Base-by-base conservation (phyloP, 2,797 vertebrate genomes). In the Muraenolepis orangiensis region DNA sequence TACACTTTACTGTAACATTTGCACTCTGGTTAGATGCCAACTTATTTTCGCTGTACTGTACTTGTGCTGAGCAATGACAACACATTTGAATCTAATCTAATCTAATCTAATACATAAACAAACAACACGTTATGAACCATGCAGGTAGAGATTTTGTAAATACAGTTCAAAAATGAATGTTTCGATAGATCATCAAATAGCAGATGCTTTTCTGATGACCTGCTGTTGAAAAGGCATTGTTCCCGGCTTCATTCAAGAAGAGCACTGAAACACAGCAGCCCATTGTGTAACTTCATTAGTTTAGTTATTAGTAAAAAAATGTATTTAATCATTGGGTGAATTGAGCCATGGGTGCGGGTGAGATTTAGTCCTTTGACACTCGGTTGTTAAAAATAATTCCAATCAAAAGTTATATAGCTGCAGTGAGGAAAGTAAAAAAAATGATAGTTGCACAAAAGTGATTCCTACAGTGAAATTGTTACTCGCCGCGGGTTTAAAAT, bases 71-170 rank as follows among this genome's bases (percentile, higher is more conserved):
- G n/a, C n/a, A n/a, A n/a, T n/a, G n/a, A n/a, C n/a, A n/a, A n/a
- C n/a, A n/a, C n/a, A n/a, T n/a, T n/a, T n/a, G n/a, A n/a, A n/a
- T n/a, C n/a, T n/a, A n/a, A n/a, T n/a, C n/a, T n/a, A n/a, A n/a
- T n/a, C n/a, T n/a, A n/a, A n/a, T n/a, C n/a, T n/a, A n/a, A n/a
- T n/a, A n/a, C n/a, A n/a, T n/a, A 1, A 51, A 74, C 4, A 80
- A 7, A 76, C 69, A 78, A 76, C 66, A 70, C 34, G 74, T 20
- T 66, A 28, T 3, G 1, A n/a, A 5, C 42, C 34, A 34, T 20
- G 29, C 36, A 12, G 8, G 28, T 42, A n/a, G n/a, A 64, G 36
- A 20, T 2, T 30, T 28, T 34, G 14, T 28, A 76, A 10, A 40
- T 46, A 73, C n/a, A 13, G 57, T 26, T 11, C n/a, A 11, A 64